Evolutionary conservation across 2,888 invertebrate species (phyloP), one percentile per base, ranked within the genome.

Genomic region (Drosophila paramelanica): DNA sequence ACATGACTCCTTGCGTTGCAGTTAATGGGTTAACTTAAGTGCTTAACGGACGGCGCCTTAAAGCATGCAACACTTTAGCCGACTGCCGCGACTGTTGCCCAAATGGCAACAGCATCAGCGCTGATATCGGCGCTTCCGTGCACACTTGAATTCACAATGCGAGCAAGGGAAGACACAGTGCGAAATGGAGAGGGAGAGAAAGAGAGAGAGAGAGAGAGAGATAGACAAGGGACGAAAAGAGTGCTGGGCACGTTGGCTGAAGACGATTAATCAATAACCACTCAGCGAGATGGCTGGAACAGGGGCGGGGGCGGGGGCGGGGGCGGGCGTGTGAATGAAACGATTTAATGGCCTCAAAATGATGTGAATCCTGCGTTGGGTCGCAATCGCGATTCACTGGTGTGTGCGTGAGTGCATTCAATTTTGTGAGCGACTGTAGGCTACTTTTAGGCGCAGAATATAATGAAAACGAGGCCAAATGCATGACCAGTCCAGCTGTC

Each of bases 201-300:
- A 14, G n/a, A 1, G 5, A 13, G 58, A 5, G n/a, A 1, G 5
- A 13, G 58, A 5, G 25, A 10, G 39, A 17, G 4, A 8, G 31
- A 11, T 14, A 41, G 46, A 0, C n/a, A 36, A 8, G 31, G 8
- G 14, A 41, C 43, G 0, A n/a, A 36, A 53, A 56, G 45, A 41
- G 43, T 36, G 47, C 27, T 11, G 25, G 13, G 41, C 33, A 43
- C 20, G 52, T 39, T 47, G 59, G 39, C 67, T 47, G 59, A 57
- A 57, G 78, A 61, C 85, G 85, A 81, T 84, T 85, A 84, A 88
- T 88, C 83, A 84, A 84, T 84, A 85, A 88, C 73, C 82, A 88
- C 79, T 85, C 77, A 88, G 64, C 43, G 52, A 41, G 10, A 10
- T 10, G 31, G 31, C 27, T 8, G 8, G 17, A 17, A 17, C 17